A percentile compares a stretch with the other conserved stretches of the same genome.
Conservation (phyloP, 2,113 vertebrate species). For the Sylvia atricapilla region DNA sequence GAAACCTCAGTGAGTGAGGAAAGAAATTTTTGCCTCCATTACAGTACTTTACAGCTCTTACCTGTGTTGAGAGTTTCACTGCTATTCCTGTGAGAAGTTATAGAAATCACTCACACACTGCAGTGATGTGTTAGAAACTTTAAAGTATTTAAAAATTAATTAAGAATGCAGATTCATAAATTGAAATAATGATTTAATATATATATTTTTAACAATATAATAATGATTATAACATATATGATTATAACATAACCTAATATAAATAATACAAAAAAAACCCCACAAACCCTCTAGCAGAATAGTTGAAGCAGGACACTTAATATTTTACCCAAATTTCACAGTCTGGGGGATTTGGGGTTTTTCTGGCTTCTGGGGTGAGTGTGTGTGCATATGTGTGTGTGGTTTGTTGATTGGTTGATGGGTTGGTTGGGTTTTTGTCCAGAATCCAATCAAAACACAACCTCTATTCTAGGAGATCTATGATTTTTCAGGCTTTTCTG, state of each 20-base stretch:
- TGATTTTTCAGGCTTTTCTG: neutral
- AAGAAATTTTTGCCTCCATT: neutral
- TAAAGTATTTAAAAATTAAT: neutral
- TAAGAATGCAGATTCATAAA: neutral
- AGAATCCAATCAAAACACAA: neutral
- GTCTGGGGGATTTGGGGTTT: accelerated
- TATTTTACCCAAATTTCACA: neutral
- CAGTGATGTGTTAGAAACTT: neutral
- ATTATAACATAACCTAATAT: neutral
- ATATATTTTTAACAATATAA: too few relatives aligned
- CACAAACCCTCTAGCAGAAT: neutral
- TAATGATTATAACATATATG: too few relatives aligned
- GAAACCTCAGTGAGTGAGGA: neutral
- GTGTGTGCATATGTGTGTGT: neutral
- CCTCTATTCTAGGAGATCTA: neutral
- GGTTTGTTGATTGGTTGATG: neutral
- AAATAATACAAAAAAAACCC: neutral
- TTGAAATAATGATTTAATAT: neutral
- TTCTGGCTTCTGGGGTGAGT: neutral
- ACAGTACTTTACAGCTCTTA: neutral
- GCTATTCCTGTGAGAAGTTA: neutral
- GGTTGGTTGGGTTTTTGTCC: neutral
- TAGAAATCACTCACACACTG: neutral
- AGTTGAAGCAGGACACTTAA: neutral
- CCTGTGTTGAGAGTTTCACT: neutral